Conservation (phyloP, 2,113 vertebrate species). For the Sitta europaea region DNA sequence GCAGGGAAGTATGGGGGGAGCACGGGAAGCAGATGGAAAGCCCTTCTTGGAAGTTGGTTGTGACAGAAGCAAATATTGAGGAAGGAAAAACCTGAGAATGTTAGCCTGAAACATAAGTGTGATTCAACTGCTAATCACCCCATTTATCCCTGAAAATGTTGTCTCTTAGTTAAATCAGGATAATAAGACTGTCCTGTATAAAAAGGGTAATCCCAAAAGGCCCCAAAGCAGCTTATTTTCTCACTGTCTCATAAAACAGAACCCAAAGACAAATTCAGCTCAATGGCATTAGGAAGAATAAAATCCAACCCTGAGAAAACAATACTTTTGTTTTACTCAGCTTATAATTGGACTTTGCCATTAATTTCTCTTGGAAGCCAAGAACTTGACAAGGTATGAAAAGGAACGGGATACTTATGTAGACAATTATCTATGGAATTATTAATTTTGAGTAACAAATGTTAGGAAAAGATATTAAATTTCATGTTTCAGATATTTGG, state of each 20-base stretch:
- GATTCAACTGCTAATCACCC: not conserved
- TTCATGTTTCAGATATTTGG: not conserved
- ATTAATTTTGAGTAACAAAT: not conserved
- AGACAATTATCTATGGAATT: not conserved
- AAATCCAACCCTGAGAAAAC: not conserved
- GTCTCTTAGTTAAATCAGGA: not conserved
- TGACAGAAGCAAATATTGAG: not conserved
- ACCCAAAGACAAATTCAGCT: not conserved
- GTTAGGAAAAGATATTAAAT: not conserved
- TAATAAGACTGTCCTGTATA: not conserved
- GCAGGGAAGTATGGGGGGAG: not conserved
- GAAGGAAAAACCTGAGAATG: not conserved
- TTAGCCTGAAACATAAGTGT: not conserved
- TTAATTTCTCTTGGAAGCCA: not conserved
- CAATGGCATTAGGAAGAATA: not conserved
- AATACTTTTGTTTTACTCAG: not conserved
- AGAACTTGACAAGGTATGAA: not conserved
- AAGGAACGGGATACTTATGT: not conserved
- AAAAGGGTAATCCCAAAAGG: not conserved
- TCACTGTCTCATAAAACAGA: not conserved
- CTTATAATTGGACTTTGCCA: not conserved
- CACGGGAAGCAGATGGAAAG: not conserved
- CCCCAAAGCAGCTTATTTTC: constrained; percentile 27
- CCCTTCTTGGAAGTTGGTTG: not conserved
- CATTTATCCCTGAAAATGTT: not conserved